phyloP scores from a whole-genome alignment of 2,113 vertebrate genomes.

The Calidris pygmaea region DNA sequence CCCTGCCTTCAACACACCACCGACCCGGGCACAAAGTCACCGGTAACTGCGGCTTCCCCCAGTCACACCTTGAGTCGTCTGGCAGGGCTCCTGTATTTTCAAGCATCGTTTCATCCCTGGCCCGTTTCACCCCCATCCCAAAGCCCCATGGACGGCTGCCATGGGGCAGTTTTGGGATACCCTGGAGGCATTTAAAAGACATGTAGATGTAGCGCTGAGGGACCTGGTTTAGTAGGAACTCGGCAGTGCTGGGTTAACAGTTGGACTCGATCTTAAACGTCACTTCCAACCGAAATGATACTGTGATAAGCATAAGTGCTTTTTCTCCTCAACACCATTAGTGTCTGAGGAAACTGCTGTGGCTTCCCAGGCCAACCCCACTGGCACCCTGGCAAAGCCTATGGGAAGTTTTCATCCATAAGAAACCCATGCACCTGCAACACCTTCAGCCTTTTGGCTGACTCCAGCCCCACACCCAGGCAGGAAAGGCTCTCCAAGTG shows the following conservation, averaged over 20 bases:
- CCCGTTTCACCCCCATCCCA: accelerated
- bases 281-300: not conserved
- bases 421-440: accelerated
- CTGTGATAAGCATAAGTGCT: not conserved
- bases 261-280: not conserved
- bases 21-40: not conserved
- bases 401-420: not conserved
- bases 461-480: not conserved
- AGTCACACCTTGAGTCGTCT: not conserved
- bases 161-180: not conserved
- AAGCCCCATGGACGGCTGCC: not conserved
- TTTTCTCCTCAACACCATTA: not conserved
- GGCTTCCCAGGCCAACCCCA: not conserved
- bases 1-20: not conserved
- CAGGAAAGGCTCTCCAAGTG: accelerated
- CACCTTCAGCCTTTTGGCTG: not conserved
- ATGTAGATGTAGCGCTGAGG: not conserved
- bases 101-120: not conserved
- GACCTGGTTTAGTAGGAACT: not conserved
- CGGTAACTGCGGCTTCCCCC: not conserved
- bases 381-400: not conserved
- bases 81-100: not conserved
- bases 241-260: not conserved
- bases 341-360: not conserved
- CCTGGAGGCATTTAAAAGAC: not conserved